phyloP scores from a whole-genome alignment of 2,113 vertebrate genomes.

The Drymodes brunneopygia region DNA sequence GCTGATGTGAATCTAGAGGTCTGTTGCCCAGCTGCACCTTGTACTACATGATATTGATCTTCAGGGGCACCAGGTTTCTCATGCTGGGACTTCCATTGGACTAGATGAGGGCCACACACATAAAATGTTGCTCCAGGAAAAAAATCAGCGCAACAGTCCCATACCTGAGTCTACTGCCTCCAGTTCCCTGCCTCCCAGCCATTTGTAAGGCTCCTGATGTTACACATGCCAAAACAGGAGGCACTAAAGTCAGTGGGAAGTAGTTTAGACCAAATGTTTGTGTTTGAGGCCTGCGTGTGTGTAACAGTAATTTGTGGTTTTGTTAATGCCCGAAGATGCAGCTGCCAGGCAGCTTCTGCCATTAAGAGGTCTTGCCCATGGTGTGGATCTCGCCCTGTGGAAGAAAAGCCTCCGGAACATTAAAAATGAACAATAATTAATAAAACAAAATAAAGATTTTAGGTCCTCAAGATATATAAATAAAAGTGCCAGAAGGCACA shows the following conservation, averaged over 20 bases:
- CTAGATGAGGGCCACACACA: not conserved
- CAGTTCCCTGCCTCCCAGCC: not conserved
- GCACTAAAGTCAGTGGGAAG: not conserved
- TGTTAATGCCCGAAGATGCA: not conserved
- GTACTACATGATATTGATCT: not conserved
- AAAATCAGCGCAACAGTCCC: not conserved
- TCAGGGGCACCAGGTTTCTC: not conserved
- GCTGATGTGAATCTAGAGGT: not conserved
- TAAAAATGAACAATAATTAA: not conserved
- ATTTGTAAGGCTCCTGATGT: not conserved
- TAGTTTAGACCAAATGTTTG: not conserved
- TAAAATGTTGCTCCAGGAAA: not conserved
- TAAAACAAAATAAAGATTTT: not conserved
- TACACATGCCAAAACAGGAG: not conserved
- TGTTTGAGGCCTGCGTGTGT: not conserved
- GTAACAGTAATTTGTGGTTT: not conserved
- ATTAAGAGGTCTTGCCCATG: not conserved
- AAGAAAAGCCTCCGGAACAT: not conserved
- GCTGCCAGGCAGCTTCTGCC: not conserved
- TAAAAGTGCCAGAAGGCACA: not conserved
- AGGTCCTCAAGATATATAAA: not conserved
- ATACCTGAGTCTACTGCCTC: not conserved
- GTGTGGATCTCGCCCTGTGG: not conserved
- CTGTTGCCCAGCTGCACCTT: not conserved
- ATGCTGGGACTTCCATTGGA: not conserved